Evolutionary conservation across 1,140 invertebrate species (phyloP), one percentile per base, ranked within the genome.

Genomic region (Cyrtorhinus lividipennis): DNA sequence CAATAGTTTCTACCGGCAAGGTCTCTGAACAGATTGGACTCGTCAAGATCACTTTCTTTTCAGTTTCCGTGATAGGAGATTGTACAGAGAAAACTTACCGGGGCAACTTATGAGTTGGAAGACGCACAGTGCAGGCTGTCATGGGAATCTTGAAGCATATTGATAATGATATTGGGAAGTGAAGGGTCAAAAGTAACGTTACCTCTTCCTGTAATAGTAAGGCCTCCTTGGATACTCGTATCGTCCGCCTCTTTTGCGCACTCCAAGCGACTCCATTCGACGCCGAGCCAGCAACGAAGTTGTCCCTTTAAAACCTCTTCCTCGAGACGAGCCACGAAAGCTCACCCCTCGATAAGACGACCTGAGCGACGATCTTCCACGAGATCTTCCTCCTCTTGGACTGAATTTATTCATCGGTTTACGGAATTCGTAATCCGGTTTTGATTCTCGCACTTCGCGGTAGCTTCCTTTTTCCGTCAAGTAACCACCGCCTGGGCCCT

Each of bases 401-500:
- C 30, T 26, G 18, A 25, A 63, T 10, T 15, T 57, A 13, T 22
- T 5, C 1, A 53, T 25, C 18, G 62, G 53, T 27, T 63, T 63
- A n/a, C 62, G 44, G 53, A 63, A 63, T 30, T 48, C 26, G 13
- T 63, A 48, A 13, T 26, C 56, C 10, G 27, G 25, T 57, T 53
- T 63, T 2, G 57, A 10, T 23, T 63, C 62, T 24, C 62, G 25
- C n/a, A 63, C 62, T 44, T 63, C 62, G 13, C 62, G 23, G 20
- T 59, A 59, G 57, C 46, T 57, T 38, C 30, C 25, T 57, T 63
- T 63, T 20, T 63, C 62, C n/a, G 46, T 53, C 56, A 56, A 27
- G 56, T 63, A 63, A 48, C 62, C 62, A 8, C 62, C 62, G 13
- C 20, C 61, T 22, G 61, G 23, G 23, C 62, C 62, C 44, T 63